Conservation (phyloP, 2,113 vertebrate species). For the Morone saxatilis region DNA sequence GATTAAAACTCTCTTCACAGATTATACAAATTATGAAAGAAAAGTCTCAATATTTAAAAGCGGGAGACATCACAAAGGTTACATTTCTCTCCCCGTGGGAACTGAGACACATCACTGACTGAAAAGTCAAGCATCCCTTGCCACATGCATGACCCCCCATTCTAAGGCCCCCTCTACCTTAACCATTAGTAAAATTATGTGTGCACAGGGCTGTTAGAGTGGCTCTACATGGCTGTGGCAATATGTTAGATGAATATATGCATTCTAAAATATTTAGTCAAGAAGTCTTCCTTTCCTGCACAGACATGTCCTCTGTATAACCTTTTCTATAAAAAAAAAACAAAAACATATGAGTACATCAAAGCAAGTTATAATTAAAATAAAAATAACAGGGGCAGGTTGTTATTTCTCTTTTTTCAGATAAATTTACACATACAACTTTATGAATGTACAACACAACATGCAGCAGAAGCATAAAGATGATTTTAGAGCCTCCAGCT, state of each 20-base stretch:
- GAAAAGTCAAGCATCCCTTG: too few relatives aligned
- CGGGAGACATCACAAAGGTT: background rate
- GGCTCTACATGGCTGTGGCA: background rate
- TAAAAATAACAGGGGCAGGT: background rate
- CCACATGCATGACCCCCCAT: background rate
- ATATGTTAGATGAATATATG: background rate
- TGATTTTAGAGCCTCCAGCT: constrained; percentile 41
- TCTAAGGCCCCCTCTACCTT: background rate
- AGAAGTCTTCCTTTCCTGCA: background rate
- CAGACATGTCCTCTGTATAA: constrained; percentile 6
- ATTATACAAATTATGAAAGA: background rate
- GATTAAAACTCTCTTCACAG: background rate
- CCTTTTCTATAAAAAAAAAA: constrained; percentile 1
- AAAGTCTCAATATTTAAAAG: background rate
- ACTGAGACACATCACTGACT: background rate
- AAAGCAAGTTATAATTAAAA: constrained; percentile 27
- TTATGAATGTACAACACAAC: background rate
- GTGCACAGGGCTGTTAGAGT: background rate
- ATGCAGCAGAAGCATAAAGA: constrained; percentile 17
- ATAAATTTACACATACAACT: background rate
- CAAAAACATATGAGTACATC: background rate
- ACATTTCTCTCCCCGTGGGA: background rate
- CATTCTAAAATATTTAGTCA: constrained; percentile 14
- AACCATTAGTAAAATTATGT: background rate
- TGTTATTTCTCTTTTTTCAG: background rate